Conservation (phyloP, 53 echinoderm and acorn worm species). For the Holothuria scabra region DNA sequence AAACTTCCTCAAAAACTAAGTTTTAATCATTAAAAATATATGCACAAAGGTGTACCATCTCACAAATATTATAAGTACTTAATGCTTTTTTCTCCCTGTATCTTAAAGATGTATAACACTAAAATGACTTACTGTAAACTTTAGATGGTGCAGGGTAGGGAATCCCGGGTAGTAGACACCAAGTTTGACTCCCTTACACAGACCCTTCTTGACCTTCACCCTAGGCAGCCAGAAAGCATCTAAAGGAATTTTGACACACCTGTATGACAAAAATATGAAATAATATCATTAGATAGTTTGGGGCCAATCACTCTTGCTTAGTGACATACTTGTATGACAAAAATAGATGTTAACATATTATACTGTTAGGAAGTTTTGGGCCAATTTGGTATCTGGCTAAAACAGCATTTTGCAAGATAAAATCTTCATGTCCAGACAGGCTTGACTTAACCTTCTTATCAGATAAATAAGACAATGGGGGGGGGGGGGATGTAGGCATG, state of each 20-base stretch:
- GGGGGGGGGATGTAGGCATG: too few relatives aligned
- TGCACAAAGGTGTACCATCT: too few relatives aligned
- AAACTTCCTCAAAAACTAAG: too few relatives aligned
- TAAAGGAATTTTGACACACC: slow-evolving; percentile 20
- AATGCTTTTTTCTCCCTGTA: too few relatives aligned
- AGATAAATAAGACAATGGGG: too few relatives aligned
- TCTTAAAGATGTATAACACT: too few relatives aligned
- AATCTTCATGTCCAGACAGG: neutral
- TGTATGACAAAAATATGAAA: neutral
- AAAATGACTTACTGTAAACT: slow-evolving; percentile 66
- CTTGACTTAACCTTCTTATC: neutral
- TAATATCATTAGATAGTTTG: neutral
- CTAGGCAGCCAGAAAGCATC: slow-evolving; percentile 57
- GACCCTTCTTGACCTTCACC: slow-evolving; percentile 53
- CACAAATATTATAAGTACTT: too few relatives aligned
- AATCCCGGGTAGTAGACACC: slow-evolving; percentile 97
- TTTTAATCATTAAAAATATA: too few relatives aligned
- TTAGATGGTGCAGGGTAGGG: slow-evolving; percentile 90
- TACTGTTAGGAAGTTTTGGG: too few relatives aligned
- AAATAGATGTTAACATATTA: neutral
- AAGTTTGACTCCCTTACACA: slow-evolving; percentile 67
- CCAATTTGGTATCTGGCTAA: too few relatives aligned
- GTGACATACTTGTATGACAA: slow-evolving; percentile 5
- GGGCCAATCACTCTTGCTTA: too few relatives aligned
- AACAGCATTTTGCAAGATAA: neutral